phyloP scores from a whole-genome alignment of 2,888 invertebrate species.

The Meganola albula region DNA sequence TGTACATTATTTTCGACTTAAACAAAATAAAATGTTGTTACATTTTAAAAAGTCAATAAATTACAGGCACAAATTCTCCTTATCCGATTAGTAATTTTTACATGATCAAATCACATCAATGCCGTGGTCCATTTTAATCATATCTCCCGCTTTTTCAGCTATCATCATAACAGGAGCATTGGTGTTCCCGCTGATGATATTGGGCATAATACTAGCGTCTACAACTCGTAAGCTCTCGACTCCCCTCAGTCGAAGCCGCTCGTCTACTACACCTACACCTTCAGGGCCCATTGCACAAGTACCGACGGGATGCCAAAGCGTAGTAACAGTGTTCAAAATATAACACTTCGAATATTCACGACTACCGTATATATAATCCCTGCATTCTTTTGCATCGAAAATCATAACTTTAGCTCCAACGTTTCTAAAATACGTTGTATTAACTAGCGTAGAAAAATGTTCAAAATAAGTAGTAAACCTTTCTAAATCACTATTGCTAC shows the following conservation, averaged over 20 bases:
- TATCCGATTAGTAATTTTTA: no score
- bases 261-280: slow-evolving; percentile 32
- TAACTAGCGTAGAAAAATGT: slow-evolving; percentile 28
- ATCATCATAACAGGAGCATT: slow-evolving; percentile 80
- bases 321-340: slow-evolving; percentile 34
- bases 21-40: no score
- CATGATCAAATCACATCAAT: no score
- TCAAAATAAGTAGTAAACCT: slow-evolving; percentile 25
- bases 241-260: slow-evolving; percentile 15
- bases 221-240: slow-evolving; percentile 74
- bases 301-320: slow-evolving; percentile 37
- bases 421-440: slow-evolving; percentile 31
- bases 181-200: slow-evolving; percentile 74
- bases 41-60: no score
- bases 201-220: slow-evolving; percentile 66
- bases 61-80: no score
- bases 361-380: slow-evolving; percentile 32
- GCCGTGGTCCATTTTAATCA: slow-evolving; percentile 56
- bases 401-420: slow-evolving; percentile 27
- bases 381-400: slow-evolving; percentile 34
- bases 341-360: slow-evolving; percentile 51
- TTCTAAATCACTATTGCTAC: slow-evolving; percentile 33
- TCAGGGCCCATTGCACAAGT: slow-evolving; percentile 38
- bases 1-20: no score
- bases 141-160: slow-evolving; percentile 77